Percentiles rank a stretch among this genome's conserved stretches.
These are phyloP conservation scores for Siderastrea siderea DNA, from an alignment of 92 coral and sea anemone genomes.

Conservation along the genomic window DNA sequence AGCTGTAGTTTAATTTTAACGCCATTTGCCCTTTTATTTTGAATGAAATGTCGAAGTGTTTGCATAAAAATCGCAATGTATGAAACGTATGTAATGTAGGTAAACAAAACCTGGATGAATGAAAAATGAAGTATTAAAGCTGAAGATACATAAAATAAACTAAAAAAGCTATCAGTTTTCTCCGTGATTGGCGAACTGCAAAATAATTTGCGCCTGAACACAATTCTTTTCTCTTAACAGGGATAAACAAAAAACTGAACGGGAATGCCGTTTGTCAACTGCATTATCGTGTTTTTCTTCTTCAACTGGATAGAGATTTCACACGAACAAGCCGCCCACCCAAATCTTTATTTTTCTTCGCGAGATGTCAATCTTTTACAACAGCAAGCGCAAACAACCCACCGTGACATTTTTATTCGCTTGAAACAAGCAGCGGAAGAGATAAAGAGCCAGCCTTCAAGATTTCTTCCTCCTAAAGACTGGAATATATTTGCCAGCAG, in stretches of 20 bases:
- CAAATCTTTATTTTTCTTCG: constrained; percentile 75
- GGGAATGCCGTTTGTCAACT: background rate
- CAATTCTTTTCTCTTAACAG: background rate
- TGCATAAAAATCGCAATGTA: background rate
- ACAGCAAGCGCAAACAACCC: constrained; percentile 70
- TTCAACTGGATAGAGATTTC: background rate
- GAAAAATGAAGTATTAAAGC: background rate
- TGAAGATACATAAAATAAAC: too few species aligned
- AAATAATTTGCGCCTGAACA: background rate
- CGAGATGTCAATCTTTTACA: constrained; percentile 69
- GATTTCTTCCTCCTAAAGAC: constrained; percentile 70
- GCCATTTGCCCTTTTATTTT: background rate
- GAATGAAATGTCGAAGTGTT: background rate
- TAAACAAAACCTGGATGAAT: background rate
- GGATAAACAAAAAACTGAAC: background rate
- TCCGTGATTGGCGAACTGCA: background rate
- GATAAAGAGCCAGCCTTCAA: constrained; percentile 40
- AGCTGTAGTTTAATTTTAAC: background rate
- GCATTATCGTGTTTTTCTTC: background rate
- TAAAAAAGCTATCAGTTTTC: background rate
- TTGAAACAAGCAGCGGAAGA: constrained; percentile 56
- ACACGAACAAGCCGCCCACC: constrained; percentile 51
- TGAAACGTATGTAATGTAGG: background rate
- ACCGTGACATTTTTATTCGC: constrained; percentile 73
- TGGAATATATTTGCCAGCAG: constrained; percentile 71